Percentiles rank a stretch among this genome's conserved stretches.
Conservation (phyloP, 2,797 vertebrate genomes). For the Enoplosus armatus region DNA sequence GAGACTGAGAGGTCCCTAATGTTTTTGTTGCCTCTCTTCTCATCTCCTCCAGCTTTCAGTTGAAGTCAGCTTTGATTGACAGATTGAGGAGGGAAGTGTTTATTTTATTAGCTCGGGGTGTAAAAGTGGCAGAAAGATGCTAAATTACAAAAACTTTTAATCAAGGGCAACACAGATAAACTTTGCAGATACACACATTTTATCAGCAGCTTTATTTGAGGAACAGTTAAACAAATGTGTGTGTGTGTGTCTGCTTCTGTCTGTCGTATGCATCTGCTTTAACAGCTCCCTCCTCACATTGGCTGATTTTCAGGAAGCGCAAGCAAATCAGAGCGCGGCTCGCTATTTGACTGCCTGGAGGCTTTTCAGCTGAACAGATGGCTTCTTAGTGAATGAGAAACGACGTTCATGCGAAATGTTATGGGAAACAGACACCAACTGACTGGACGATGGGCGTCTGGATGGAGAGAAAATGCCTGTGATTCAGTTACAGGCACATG, state of each 20-base stretch:
- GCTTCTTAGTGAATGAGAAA: constrained; percentile 75
- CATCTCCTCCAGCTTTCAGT: constrained; percentile 12
- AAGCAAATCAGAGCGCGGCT: constrained; percentile 50
- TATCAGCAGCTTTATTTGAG: neutral
- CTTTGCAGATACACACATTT: neutral
- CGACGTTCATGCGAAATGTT: constrained; percentile 72
- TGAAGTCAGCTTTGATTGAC: constrained; percentile 48
- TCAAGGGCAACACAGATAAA: constrained; percentile 11
- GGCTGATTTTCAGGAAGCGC: constrained; percentile 58
- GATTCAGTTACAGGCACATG: constrained; percentile 69
- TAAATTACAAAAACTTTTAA: constrained; percentile 6
- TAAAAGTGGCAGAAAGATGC: constrained; percentile 12
- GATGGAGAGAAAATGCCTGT: constrained; percentile 47
- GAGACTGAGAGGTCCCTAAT: constrained; percentile 3
- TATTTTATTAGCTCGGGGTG: constrained; percentile 37
- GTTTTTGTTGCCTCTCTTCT: constrained; percentile 13
- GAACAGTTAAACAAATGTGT: neutral
- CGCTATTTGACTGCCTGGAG: constrained; percentile 55
- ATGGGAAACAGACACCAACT: constrained; percentile 56
- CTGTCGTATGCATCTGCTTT: neutral
- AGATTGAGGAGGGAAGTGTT: constrained; percentile 50
- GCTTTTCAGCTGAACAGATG: constrained; percentile 73
- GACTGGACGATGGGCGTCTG: constrained; percentile 39
- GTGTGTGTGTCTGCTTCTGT: neutral
- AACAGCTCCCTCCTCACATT: constrained; percentile 16